Evolutionary conservation across 2,888 invertebrate genomes (phyloP).

Genomic region (Cenopis cana): DNA sequence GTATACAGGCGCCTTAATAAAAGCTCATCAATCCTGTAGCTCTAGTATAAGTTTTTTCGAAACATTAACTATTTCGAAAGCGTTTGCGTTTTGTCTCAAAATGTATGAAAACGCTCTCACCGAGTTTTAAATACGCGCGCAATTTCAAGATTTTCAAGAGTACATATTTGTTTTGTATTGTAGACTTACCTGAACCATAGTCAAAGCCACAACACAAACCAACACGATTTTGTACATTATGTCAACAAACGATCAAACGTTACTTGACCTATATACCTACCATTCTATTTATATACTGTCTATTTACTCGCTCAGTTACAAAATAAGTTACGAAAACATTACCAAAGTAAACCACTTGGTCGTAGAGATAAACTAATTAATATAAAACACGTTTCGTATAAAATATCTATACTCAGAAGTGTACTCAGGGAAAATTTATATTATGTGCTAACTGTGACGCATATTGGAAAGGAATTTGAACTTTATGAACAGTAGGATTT

Average conservation of each 20-base stretch:
- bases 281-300: conserved; percentile 33
- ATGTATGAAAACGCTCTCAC: too few species aligned
- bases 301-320: conserved; percentile 6
- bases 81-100: too few species aligned
- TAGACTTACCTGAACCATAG: conserved; percentile 34
- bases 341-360: conserved; percentile 14
- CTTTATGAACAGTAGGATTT: not conserved
- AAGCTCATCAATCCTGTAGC: too few species aligned
- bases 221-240: conserved; percentile 25
- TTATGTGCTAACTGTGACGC: not conserved
- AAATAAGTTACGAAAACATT: conserved; percentile 17
- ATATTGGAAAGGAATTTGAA: not conserved
- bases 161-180: too few species aligned
- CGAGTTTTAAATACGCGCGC: too few species aligned
- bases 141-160: too few species aligned
- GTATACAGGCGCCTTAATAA: too few species aligned
- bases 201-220: not conserved
- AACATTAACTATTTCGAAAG: too few species aligned
- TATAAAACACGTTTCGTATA: conserved; percentile 21
- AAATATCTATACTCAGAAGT: not conserved
- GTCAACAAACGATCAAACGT: not conserved
- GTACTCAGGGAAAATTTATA: not conserved
- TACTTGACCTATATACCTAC: conserved; percentile 25
- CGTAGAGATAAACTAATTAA: conserved; percentile 4
- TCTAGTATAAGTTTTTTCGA: too few species aligned